A percentile compares a stretch with the other conserved stretches of the same genome.
Conservation (phyloP, 2,113 vertebrate species). For the Micromys minutus region DNA sequence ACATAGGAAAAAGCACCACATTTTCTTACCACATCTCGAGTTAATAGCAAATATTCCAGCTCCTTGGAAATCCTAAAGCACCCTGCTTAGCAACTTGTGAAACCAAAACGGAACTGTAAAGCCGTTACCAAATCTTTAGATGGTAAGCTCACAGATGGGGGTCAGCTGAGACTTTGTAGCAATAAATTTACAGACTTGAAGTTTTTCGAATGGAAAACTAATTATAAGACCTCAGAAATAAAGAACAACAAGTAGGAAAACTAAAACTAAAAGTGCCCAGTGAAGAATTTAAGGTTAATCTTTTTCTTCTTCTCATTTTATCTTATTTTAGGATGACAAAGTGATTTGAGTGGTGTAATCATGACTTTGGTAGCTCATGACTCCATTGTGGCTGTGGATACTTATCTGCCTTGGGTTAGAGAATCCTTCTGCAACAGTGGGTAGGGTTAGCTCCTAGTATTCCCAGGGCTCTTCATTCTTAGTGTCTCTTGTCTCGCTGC, state of each 20-base stretch:
- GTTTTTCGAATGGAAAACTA: neutral
- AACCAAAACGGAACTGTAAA: slow-evolving; percentile 37
- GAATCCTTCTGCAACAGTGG: slow-evolving; percentile 13
- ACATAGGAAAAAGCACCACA: neutral
- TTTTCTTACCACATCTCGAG: slow-evolving; percentile 42
- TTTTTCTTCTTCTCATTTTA: neutral
- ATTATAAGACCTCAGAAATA: slow-evolving; percentile 4
- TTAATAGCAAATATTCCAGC: slow-evolving; percentile 28
- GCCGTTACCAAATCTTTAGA: slow-evolving; percentile 30
- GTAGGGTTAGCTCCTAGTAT: neutral
- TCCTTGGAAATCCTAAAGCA: slow-evolving; percentile 24
- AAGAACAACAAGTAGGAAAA: neutral
- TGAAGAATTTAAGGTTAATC: neutral
- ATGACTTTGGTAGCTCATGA: neutral
- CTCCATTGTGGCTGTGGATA: neutral
- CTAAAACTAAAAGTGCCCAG: neutral
- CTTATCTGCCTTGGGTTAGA: neutral
- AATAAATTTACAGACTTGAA: slow-evolving; percentile 33
- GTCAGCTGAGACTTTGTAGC: slow-evolving; percentile 2
- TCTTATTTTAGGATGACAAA: neutral
- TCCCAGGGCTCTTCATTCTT: neutral
- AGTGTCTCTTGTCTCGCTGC: neutral
- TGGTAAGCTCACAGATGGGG: neutral
- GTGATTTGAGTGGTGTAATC: neutral
- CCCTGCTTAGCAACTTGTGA: slow-evolving; percentile 6